A percentile compares a stretch with the other conserved stretches of the same genome.
Conservation (phyloP, 30 jellyfish, hydroid and myxozoan species). For the Sanderia malayensis region DNA sequence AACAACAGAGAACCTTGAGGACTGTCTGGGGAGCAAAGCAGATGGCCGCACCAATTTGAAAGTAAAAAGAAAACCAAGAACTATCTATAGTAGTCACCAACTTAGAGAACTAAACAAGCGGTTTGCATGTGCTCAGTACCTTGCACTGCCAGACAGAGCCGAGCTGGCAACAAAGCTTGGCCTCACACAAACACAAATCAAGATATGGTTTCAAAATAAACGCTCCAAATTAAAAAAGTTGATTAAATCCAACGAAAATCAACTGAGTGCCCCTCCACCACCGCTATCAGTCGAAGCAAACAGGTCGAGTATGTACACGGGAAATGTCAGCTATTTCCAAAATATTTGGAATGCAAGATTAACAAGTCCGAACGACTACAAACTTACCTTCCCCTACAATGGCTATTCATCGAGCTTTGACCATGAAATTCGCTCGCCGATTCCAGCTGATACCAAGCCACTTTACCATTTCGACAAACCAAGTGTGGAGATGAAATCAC, state of each 20-base stretch:
- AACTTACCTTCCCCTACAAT: neutral
- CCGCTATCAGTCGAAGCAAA: neutral
- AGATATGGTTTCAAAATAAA: conserved; percentile 92
- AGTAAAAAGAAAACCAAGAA: conserved; percentile 75
- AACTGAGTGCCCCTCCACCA: neutral
- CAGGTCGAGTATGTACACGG: neutral
- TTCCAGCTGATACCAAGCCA: neutral
- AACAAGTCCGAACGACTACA: neutral
- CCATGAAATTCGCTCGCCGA: neutral
- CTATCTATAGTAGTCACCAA: conserved; percentile 84
- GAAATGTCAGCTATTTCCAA: neutral
- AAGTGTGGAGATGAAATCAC: neutral
- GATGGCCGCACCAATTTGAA: neutral
- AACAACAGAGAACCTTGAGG: neutral
- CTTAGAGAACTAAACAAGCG: conserved; percentile 70
- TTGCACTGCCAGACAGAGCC: conserved; percentile 94
- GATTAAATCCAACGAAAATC: conserved; percentile 44
- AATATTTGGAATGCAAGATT: neutral
- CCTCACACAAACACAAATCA: conserved; percentile 81
- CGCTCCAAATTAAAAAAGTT: conserved; percentile 83
- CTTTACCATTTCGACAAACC: conserved; percentile 4
- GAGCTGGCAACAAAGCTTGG: conserved; percentile 82
- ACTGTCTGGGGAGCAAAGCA: neutral
- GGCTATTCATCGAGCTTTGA: neutral
- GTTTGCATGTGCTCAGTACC: conserved; percentile 66